Evolutionary conservation across 2,797 vertebrate genomes (phyloP).

Genomic region (Sebastes itinus): DNA sequence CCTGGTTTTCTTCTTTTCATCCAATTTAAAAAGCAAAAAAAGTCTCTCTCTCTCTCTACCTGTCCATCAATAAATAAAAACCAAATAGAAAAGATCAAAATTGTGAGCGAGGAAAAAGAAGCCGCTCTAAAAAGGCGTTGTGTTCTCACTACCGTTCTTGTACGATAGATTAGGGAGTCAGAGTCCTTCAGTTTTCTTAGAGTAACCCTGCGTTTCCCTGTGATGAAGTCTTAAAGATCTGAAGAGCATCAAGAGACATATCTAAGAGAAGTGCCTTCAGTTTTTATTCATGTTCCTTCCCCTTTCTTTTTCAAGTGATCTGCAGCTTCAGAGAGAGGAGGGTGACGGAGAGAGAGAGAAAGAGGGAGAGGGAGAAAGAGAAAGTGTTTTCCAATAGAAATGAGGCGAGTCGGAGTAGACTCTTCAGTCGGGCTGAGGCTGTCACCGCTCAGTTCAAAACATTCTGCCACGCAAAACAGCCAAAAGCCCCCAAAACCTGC

Average conservation of each 20-base stretch:
- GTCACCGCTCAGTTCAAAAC: constrained; percentile 83
- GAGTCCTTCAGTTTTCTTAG: constrained; percentile 67
- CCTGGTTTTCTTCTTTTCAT: constrained; percentile 21
- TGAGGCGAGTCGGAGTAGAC: constrained; percentile 65
- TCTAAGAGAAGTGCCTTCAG: constrained; percentile 81
- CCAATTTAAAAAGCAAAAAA: constrained; percentile 28
- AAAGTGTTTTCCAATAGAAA: constrained; percentile 80
- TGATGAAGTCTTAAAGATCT: constrained; percentile 83
- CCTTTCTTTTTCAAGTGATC: constrained; percentile 76
- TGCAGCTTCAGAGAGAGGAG: constrained; percentile 69
- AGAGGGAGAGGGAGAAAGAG: constrained; percentile 35
- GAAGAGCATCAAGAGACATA: constrained; percentile 81
- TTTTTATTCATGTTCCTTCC: constrained; percentile 81
- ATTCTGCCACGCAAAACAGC: constrained; percentile 71
- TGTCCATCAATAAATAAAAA: constrained; percentile 58
- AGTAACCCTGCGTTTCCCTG: constrained; percentile 72
- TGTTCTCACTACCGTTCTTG: constrained; percentile 67
- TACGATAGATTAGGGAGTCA: constrained; percentile 69
- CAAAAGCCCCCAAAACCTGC: constrained; percentile 68
- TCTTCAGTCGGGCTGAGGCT: constrained; percentile 70
- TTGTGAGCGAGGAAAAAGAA: not conserved
- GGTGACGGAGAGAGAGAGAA: constrained; percentile 32
- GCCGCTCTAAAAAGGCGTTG: constrained; percentile 24
- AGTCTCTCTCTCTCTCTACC: not conserved
- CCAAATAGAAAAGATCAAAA: constrained; percentile 37